Evolutionary conservation across 2,888 invertebrate species (phyloP), one percentile per base, ranked within the genome.

Genomic region (Ectemnius cavifrons): DNA sequence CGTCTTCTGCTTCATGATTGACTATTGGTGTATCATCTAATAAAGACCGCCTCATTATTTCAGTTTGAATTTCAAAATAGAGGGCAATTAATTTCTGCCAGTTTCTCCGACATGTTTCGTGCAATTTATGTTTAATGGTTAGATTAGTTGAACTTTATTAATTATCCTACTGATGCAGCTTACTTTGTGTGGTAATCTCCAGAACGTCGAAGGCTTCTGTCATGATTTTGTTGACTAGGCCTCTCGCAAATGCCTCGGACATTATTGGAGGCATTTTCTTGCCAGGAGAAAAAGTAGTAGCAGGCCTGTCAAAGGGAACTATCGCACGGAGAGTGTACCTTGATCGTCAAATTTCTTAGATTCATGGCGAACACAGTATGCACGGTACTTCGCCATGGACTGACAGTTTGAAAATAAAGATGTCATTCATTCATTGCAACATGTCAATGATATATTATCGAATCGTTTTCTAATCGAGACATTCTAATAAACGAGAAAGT

Each of bases 161-260:
- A 37, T 37, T 37, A 8, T 6, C 11, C 37, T 37, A 11, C 0
- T 6, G 37, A 11, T 11, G 37, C 3, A 8, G 37, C 37, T 37
- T 37, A 37, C 37, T 37, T 52, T 70, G 47, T 8, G 49, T 18
- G 16, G 60, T 49, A 20, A 67, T 63, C 11, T 81, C 79, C 47
- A 82, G 52, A 62, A 75, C 63, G 57, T 84, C 75, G 59, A 86
- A 77, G 11, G 85, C 86, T 69, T 87, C 81, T 28, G 79, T 20
- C 72, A 86, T 82, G 63, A 87, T 84, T 62, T 81, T 78, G 66
- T 84, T 80, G 20, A 88, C 71, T 58, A 88, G 73, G 59, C 80
- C 81, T 74, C 79, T 83, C 13, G 81, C 86, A 47, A 87, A 84
- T 52, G 77, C 72, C 68, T 85, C 78, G 49, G 86, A 73, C 83